A percentile compares a stretch with the other conserved stretches of the same genome.
phyloP scores from a whole-genome alignment of 2,113 vertebrate species.

The Hepsetus odoe region DNA sequence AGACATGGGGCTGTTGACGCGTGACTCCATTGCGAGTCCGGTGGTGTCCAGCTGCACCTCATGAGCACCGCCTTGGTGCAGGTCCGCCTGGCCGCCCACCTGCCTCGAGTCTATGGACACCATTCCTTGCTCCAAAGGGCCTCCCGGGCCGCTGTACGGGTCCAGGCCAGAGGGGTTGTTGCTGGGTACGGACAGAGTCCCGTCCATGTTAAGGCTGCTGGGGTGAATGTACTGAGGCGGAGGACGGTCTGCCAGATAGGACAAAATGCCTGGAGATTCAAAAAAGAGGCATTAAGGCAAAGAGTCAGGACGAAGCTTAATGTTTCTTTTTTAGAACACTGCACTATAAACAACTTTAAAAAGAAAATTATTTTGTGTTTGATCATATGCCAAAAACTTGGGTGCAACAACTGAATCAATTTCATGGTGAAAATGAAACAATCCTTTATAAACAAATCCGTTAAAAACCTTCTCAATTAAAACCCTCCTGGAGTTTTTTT shows the following conservation, averaged over 20 bases:
- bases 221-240: conserved; percentile 98
- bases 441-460: too few relatives aligned
- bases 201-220: conserved; percentile 91
- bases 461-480: too few relatives aligned
- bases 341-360: too few relatives aligned
- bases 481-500: too few relatives aligned
- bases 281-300: too few relatives aligned
- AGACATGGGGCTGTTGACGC: conserved; percentile 93
- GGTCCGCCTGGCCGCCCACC: conserved; percentile 82
- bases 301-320: too few relatives aligned
- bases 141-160: conserved; percentile 84
- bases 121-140: conserved; percentile 88
- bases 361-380: too few relatives aligned
- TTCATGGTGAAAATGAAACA: too few relatives aligned
- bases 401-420: too few relatives aligned
- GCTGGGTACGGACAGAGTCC: conserved; percentile 84
- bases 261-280: conserved; percentile 85
- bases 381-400: too few relatives aligned
- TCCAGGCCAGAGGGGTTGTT: conserved; percentile 87
- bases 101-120: conserved; percentile 91
- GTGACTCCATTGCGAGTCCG: conserved; percentile 88
- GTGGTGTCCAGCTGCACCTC: conserved; percentile 86
- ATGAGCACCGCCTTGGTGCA: conserved; percentile 85
- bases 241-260: conserved; percentile 95
- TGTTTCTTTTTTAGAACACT: too few relatives aligned